Evolutionary conservation across 2,888 invertebrate species (phyloP), one percentile per base, ranked within the genome.

Genomic region (Melinaea menophilus): DNA sequence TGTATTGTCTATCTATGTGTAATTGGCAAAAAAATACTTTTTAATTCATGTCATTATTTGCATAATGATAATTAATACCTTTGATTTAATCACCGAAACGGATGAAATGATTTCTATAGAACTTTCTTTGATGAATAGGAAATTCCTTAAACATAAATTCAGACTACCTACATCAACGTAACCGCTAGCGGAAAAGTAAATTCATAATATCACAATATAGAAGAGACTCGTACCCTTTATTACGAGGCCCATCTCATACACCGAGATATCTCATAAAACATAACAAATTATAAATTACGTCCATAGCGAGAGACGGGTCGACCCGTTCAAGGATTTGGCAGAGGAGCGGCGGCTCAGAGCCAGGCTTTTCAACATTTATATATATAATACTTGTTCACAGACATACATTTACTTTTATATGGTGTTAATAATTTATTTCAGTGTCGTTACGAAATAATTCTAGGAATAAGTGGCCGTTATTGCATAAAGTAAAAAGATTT

Each of bases 271-370:
- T 46, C 46, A 46, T 46, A 46, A 46, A 46, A 46, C 46, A 46
- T 4, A 46, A 46, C 46, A 46, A 46, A 46, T 46, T 46, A 46
- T 11, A 12, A 46, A 46, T 46, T 46, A 46, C 46, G 12, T n/a
- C n/a, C 11, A 46, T 12, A 46, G 11, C 12, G n/a, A 46, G 46
- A 55, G 31, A 47, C 35, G 37, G 57, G 54, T 31, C 33, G 35
- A 13, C 51, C 37, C 34, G 45, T 46, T 57, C 60, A 64, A 64
- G 57, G 46, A 57, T 60, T 64, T 57, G 54, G 60, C 54, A 34
- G 37, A n/a, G 55, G 13, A 4, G 48, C 41, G 13, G 54, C 9
- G 37, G 57, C 35, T 46, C 56, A 35, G 31, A 46, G 46, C 46
- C 46, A 46, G 46, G 46, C 12, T 46, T 46, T n/a, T 46, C n/a